Percentiles rank a stretch among this genome's conserved stretches.
phyloP scores from a whole-genome alignment of 2,797 vertebrate genomes.

The Hipposideros larvatus region DNA sequence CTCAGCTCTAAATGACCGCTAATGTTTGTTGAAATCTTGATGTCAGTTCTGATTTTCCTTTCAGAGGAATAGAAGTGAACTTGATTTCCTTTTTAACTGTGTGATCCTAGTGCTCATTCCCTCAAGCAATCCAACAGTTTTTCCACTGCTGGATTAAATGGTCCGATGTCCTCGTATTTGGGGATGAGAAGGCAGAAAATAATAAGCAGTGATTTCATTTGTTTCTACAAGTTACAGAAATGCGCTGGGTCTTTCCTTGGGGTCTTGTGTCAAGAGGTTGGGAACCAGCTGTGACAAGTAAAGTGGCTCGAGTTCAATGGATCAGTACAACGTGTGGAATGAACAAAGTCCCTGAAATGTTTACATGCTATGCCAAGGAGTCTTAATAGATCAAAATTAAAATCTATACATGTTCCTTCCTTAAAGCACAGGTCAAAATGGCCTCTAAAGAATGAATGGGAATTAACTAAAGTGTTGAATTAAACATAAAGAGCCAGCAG shows the following conservation, averaged over 20 bases:
- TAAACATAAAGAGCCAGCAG: not conserved
- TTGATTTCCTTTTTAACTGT: not conserved
- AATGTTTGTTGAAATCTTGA: not conserved
- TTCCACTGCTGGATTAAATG: not conserved
- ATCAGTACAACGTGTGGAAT: too few species aligned
- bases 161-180: not conserved
- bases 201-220: not conserved
- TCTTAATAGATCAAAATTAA: not conserved
- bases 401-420: not conserved
- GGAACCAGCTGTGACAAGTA: not conserved
- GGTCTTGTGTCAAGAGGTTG: not conserved
- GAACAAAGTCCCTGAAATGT: not conserved
- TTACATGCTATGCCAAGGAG: accelerated
- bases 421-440: not conserved
- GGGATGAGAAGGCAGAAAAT: not conserved
- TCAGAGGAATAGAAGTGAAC: constrained; percentile 22
- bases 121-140: accelerated
- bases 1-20: not conserved
- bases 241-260: not conserved
- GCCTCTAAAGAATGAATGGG: not conserved
- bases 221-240: not conserved
- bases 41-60: not conserved
- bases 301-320: not conserved
- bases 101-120: not conserved
- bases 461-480: not conserved